A percentile compares a stretch with the other conserved stretches of the same genome.
Evolutionary conservation across 2,113 vertebrate species (phyloP).

Genomic region (Miniopterus natalensis): DNA sequence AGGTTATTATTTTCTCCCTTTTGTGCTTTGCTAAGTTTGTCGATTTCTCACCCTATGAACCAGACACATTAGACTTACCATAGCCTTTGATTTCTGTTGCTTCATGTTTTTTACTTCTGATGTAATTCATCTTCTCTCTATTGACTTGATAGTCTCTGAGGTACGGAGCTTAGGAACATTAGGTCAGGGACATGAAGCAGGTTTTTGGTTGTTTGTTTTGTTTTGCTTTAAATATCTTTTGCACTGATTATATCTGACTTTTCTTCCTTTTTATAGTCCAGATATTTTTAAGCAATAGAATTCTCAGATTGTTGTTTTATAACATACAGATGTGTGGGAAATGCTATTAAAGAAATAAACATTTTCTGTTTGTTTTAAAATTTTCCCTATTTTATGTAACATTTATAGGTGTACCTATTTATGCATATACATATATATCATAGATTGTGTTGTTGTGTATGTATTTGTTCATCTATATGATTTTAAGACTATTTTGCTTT

Average conservation of each 20-base stretch:
- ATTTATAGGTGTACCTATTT: not conserved
- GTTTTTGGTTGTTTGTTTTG: not conserved
- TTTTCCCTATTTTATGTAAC: not conserved
- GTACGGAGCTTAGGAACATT: not conserved
- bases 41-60: not conserved
- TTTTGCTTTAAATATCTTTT: not conserved
- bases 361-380: not conserved
- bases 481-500: not conserved
- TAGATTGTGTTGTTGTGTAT: not conserved
- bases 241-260: not conserved
- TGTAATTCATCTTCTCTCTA: not conserved
- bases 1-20: not conserved
- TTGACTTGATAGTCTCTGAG: not conserved
- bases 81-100: not conserved
- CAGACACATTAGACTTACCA: not conserved
- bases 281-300: not conserved
- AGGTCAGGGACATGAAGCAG: not conserved
- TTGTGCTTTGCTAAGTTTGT: not conserved
- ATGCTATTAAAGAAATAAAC: not conserved
- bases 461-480: not conserved
- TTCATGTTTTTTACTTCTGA: not conserved
- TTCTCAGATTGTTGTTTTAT: not conserved
- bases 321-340: not conserved
- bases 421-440: not conserved
- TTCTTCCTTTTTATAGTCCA: not conserved